Percentiles rank a stretch among this genome's conserved stretches.
Conservation (phyloP, 2,888 invertebrate genomes). For the Copidosoma aretas region DNA sequence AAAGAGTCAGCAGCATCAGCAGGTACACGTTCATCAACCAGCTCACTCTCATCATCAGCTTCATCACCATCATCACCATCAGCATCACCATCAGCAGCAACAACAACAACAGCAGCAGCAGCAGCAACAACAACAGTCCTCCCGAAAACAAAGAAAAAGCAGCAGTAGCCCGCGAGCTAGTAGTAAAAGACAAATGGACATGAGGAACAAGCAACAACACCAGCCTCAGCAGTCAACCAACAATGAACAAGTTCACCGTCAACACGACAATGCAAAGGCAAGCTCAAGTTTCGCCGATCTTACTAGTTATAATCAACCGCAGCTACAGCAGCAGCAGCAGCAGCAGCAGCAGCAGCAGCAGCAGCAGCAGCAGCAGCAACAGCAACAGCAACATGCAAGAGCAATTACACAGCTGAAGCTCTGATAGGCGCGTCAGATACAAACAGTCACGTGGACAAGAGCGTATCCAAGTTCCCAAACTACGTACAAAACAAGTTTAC, state of each 20-base stretch:
- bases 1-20: constrained; percentile 51
- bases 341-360: constrained; percentile 50
- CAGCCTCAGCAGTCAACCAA: constrained; percentile 19
- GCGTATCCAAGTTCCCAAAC: constrained; percentile 55
- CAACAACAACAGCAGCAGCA: constrained; percentile 53
- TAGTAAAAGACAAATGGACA: constrained; percentile 57
- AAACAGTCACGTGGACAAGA: constrained; percentile 55
- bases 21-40: constrained; percentile 12
- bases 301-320: constrained; percentile 49
- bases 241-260: constrained; percentile 50
- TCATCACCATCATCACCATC: constrained; percentile 52
- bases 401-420: constrained; percentile 62
- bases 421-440: constrained; percentile 56
- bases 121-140: constrained; percentile 49
- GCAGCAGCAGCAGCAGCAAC: constrained; percentile 51
- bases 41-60: constrained; percentile 42
- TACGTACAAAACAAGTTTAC: constrained; percentile 59
- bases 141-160: constrained; percentile 57
- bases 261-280: constrained; percentile 54
- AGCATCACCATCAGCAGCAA: constrained; percentile 55
- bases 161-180: constrained; percentile 55
- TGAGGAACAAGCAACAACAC: constrained; percentile 51
- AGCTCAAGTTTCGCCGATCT: constrained; percentile 46
- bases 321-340: constrained; percentile 51
- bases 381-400: constrained; percentile 60